Conservation (phyloP, 2,888 invertebrate genomes). For the Smittia aterrima region DNA sequence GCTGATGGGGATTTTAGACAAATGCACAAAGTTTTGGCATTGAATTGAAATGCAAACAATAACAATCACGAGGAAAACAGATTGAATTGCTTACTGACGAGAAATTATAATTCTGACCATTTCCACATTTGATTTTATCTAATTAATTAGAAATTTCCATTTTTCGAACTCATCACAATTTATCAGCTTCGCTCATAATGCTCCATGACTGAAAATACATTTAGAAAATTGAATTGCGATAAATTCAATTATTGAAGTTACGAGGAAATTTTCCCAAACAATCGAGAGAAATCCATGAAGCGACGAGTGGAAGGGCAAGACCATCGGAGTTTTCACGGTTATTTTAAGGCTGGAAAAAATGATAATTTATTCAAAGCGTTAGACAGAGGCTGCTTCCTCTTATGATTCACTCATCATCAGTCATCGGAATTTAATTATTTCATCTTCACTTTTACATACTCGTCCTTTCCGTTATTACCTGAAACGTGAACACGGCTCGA, state of each 20-base stretch:
- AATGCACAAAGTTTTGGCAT: constrained; percentile 15
- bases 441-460: constrained; percentile 36
- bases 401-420: constrained; percentile 18
- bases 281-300: not conserved
- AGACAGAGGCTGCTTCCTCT: constrained; percentile 19
- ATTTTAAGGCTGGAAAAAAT: not conserved
- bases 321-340: not conserved
- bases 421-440: constrained; percentile 41
- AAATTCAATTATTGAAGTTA: constrained; percentile 28
- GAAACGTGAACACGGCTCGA: not conserved
- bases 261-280: not conserved
- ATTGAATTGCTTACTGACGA: not conserved
- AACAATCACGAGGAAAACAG: not conserved
- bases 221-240: constrained; percentile 22
- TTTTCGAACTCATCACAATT: constrained; percentile 28
- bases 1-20: constrained; percentile 3
- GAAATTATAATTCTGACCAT: not conserved
- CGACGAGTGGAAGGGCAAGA: not conserved
- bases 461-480: constrained; percentile 23
- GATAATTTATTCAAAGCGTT: constrained; percentile 34
- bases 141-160: constrained; percentile 41
- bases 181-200: not conserved
- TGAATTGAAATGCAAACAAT: constrained; percentile 29
- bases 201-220: not conserved
- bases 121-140: constrained; percentile 32